Percentiles rank a stretch among this genome's conserved stretches.
Evolutionary conservation across 1,140 invertebrate genomes (phyloP).

Genomic region (Drosophila lowei): DNA sequence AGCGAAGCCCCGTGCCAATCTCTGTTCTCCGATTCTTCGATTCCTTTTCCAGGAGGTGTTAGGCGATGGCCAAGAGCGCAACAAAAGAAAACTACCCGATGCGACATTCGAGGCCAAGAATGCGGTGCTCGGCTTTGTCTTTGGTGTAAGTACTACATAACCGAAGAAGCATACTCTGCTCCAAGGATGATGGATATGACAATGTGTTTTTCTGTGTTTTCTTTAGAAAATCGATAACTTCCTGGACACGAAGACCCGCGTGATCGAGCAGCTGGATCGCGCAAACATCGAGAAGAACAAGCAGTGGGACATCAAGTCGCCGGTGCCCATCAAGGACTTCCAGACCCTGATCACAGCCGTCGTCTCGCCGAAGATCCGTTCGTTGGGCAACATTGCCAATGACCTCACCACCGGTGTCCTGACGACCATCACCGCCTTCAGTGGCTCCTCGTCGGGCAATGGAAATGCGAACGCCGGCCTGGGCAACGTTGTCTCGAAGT

Average conservation of each 20-base stretch:
- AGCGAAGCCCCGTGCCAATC: background rate
- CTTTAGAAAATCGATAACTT: conserved; percentile 90
- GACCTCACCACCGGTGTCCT: conserved; percentile 84
- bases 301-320: conserved; percentile 88
- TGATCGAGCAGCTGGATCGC: conserved; percentile 87
- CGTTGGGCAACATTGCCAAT: conserved; percentile 85
- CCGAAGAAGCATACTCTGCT: background rate
- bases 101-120: conserved; percentile 89
- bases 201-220: conserved; percentile 10
- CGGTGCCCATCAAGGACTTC: conserved; percentile 83
- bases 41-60: conserved; percentile 69
- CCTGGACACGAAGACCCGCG: conserved; percentile 89
- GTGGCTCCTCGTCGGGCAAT: conserved; percentile 76
- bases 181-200: background rate
- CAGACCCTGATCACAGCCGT: conserved; percentile 83
- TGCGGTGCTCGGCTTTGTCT: conserved; percentile 90
- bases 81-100: conserved; percentile 89
- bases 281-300: conserved; percentile 89
- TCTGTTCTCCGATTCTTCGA: conserved; percentile 1
- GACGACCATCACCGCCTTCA: conserved; percentile 82
- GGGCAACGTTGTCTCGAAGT: conserved; percentile 81
- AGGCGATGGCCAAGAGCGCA: conserved; percentile 84
- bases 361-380: conserved; percentile 86
- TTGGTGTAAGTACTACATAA: conserved; percentile 87
- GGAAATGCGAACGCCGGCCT: conserved; percentile 77